phyloP scores from a whole-genome alignment of 2,888 invertebrate genomes.

The Leptodirus hochenwartii region DNA sequence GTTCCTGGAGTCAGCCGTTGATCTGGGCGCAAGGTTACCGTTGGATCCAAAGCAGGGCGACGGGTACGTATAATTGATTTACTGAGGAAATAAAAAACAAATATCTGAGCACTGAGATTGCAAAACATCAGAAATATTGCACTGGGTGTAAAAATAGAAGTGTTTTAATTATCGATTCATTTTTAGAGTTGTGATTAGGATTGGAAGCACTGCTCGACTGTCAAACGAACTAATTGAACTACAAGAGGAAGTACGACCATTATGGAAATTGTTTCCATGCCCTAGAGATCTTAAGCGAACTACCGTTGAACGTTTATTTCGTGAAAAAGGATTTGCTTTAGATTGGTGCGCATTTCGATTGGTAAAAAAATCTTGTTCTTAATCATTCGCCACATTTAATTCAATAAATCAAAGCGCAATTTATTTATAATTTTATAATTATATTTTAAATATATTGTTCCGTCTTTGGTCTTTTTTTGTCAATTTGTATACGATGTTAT shows the following conservation, averaged over 20 bases:
- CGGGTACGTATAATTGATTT: constrained; percentile 37
- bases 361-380: constrained; percentile 30
- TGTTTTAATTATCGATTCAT: no score
- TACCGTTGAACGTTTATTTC: constrained; percentile 65
- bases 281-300: constrained; percentile 70
- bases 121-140: no score
- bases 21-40: constrained; percentile 68
- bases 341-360: constrained; percentile 84
- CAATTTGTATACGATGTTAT: constrained; percentile 2
- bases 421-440: no score
- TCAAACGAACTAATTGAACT: constrained; percentile 48
- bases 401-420: constrained; percentile 4
- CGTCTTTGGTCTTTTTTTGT: background rate
- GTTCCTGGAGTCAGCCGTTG: constrained; percentile 68
- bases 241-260: constrained; percentile 64
- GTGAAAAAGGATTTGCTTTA: constrained; percentile 56
- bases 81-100: constrained; percentile 1
- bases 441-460: no score
- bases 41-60: constrained; percentile 69
- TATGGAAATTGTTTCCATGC: constrained; percentile 60
- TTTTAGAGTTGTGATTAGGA: constrained; percentile 53
- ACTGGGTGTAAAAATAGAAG: background rate
- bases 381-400: no score
- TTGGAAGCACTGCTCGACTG: constrained; percentile 60
- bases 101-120: background rate